Evolutionary conservation across 2,113 vertebrate species (phyloP), one percentile per base, ranked within the genome.

Genomic region (Melanerpes aurifrons): DNA sequence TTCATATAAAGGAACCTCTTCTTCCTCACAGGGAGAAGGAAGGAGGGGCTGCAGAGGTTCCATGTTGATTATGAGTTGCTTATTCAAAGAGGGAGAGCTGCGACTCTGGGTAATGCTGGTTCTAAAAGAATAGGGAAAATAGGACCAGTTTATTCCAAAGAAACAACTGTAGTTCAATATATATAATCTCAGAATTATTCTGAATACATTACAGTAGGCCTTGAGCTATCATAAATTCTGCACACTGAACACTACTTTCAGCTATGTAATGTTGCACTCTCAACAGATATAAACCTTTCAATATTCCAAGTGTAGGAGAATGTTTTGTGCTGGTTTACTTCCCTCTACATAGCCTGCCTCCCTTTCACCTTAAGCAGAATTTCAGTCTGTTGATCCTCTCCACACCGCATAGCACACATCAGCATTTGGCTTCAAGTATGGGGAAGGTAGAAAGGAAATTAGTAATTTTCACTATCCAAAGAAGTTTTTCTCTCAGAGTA

Each of bases 61-160:
- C 98, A 99, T 99, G 95, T 99, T 99, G 96, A 99, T 99, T 96
- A 99, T 99, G 93, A 99, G 98, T 83, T 99, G 99, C 94, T 99
- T 99, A 97, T 99, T 99, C 97, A 99, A 96, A 12, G 98, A 99
- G 93, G 98, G 98, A 76, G 98, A 99, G 87, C 99, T 99, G 90
- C 98, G 98, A 93, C 99, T 99, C 93, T 99, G 99, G 22, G 98
- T 98, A 95, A 99, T 98, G 92, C 95, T 98, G 75, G 98, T 97
- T 98, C 99, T 99, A 94, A 91, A 98, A 98, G 91, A 74, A 97
- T 14, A 58, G 9, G 66, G 7, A 79, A 79, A 77, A 59, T 64
- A 86, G 50, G 28, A 8, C 57, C 26, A 68, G 14, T 61, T 83
- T 53, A 79, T 91, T 88, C 58, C 28, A 29, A 72, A 29, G 20